These are phyloP conservation scores for Macrotus californicus DNA, from an alignment of 2,113 vertebrate species.

Conservation along the genomic window DNA sequence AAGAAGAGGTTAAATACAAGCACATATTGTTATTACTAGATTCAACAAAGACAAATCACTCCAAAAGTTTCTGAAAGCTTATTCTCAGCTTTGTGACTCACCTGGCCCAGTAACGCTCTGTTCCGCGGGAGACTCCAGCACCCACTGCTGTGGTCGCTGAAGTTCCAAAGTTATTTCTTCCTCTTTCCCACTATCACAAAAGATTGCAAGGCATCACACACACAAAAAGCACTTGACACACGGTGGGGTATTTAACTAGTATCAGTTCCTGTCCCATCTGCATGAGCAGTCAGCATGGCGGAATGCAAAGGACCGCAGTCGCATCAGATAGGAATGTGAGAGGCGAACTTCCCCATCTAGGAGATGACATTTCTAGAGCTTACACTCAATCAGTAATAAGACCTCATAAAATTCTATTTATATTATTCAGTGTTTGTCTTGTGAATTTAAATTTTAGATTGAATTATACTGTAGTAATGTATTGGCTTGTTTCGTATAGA, in stretches of 20 bases:
- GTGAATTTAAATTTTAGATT: neutral
- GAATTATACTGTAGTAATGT: neutral
- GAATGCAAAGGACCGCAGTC: neutral
- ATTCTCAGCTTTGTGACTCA: neutral
- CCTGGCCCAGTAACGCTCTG: neutral
- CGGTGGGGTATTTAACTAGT: neutral
- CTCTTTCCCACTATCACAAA: neutral
- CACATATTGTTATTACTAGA: neutral
- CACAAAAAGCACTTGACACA: neutral
- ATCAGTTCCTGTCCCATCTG: fast-evolving
- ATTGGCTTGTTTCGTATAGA: slow-evolving; percentile 75
- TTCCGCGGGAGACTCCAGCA: neutral
- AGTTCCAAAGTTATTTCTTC: neutral
- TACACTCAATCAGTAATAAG: neutral
- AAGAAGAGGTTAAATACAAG: neutral
- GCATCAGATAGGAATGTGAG: neutral
- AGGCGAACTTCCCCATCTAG: neutral
- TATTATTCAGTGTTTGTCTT: neutral
- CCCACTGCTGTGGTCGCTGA: neutral
- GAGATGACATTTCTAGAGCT: neutral
- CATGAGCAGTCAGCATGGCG: neutral
- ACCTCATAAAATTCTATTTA: neutral
- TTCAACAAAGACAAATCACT: neutral
- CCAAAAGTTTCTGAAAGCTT: neutral
- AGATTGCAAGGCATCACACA: neutral